Evolutionary conservation across 1,140 invertebrate genomes (phyloP), one percentile per base, ranked within the genome.

Genomic region (Dreissena polymorpha): DNA sequence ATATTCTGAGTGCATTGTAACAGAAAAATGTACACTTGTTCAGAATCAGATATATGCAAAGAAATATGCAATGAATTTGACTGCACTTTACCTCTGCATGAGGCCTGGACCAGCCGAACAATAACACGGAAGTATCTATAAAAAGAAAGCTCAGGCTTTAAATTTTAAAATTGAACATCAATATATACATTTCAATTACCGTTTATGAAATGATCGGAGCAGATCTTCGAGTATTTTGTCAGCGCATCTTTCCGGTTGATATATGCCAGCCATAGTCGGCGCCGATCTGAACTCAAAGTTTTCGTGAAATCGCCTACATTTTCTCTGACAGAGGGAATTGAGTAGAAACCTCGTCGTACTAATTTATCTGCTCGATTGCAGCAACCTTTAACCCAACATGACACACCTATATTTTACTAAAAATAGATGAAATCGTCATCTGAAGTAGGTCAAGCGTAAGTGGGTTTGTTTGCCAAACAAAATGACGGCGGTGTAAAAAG

Each of bases 361-460:
- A 7, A 23, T 2, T 16, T 18, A 27, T 74, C 71, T 25, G 18
- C 10, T 60, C 71, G 16, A 74, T 74, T 74, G 6, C 16, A 16
- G 25, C 71, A 74, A 74, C 71, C 71, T 74, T 74, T 74, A 14
- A 74, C 71, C 71, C 71, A 74, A 74, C 71, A 74, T 14, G 71
- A 74, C 21, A 74, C 13, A 0, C 55, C 71, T 50, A 74, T 74
- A 53, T 60, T 74, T 74, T n/a, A 12, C 27, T 21, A 25, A 74
- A 27, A 60, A 51, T 71, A 51, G 49, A 51, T 51, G 8, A 16
- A 39, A 12, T 29, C 53, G 13, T 71, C 6, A 51, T 12, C 13
- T 18, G 29, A 51, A 51, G n/a, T 50, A 16, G 18, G 10, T 50
- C 10, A 21, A 71, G 18, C 69, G 69, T 71, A n/a, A 71, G 14